Base-by-base conservation (phyloP, 2,888 invertebrate genomes). In the Tortricodes alternella region DNA sequence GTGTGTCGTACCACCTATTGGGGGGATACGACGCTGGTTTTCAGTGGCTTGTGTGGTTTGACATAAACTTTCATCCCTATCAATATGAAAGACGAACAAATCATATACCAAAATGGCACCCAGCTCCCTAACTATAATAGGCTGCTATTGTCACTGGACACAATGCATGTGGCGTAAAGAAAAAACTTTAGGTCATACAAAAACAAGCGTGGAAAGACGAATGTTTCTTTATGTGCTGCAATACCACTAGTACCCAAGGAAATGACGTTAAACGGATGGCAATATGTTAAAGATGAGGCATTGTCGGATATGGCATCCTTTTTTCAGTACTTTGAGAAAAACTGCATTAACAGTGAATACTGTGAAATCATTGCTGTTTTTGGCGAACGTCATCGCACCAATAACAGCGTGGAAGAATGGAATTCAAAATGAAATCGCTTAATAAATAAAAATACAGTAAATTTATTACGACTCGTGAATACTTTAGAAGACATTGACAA, bases 391-490 rank as follows among this genome's bases (percentile, higher is more conserved):
- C 48, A 48, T 16, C 24, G 48, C 48, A 37, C 23, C 38, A 48
- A 48, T 48, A 48, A 48, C 24, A 48, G 37, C 48, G 48, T 48
- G 48, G 48, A 48, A 37, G 48, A 24, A 35, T 48, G 38, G 48
- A 48, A 48, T 37, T 48, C 48, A 21, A 48, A 48, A 48, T 48
- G 11, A 37, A 48, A 48, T 48, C 35, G 37, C 21, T 13, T 13
- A 39, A 50, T 50, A 23, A 48, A 48, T 37, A 48, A 37, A 48
- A 48, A 48, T 24, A 27, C 35, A 37, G 48, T 37, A 23, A 48
- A 48, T 37, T 37, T 38, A 37, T 48, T 48, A 52, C 52, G 52
- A 27, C 52, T 43, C 18, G 23, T 44, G 44, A 52, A 38, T 44
- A 32, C 34, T 52, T 52, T 24, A 37, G 44, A 37, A 11, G 44